Evolutionary conservation across 2,797 vertebrate species (phyloP).

Genomic region (Etheostoma perlongum): DNA sequence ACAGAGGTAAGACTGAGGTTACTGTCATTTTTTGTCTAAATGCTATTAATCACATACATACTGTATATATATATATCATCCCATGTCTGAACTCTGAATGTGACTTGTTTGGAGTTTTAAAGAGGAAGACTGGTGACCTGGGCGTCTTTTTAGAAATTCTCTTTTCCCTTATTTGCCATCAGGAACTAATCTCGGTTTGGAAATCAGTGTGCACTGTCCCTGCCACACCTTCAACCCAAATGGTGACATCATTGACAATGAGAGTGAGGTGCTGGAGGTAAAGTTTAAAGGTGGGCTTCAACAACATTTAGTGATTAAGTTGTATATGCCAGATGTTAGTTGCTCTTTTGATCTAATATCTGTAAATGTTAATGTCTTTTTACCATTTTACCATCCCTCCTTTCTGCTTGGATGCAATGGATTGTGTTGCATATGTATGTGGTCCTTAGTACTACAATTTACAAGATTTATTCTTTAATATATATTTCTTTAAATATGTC

Average conservation of each 20-base stretch:
- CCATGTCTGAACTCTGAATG: background rate
- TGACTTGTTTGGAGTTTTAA: background rate
- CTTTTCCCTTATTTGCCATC: conserved; percentile 46
- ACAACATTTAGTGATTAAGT: conserved; percentile 8
- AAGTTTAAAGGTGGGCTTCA: conserved; percentile 91
- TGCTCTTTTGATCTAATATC: background rate
- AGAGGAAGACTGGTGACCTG: background rate
- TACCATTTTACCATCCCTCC: background rate
- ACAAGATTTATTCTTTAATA: background rate
- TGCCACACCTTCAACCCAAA: conserved; percentile 93
- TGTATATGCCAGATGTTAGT: background rate
- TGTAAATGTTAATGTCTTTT: background rate
- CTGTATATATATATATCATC: background rate
- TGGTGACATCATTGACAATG: conserved; percentile 90
- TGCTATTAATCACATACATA: background rate
- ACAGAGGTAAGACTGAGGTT: conserved; percentile 84
- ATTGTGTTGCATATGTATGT: background rate
- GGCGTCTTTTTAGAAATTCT: background rate
- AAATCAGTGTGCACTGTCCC: conserved; percentile 95
- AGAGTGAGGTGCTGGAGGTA: conserved; percentile 91
- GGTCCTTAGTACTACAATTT: background rate
- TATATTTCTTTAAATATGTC: background rate
- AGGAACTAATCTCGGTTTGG: conserved; percentile 93
- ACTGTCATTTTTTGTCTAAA: background rate
- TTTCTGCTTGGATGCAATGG: background rate